These are phyloP conservation scores for Drosophila fulvimacula DNA, from an alignment of 2,888 invertebrate genomes.

Conservation along the genomic window DNA sequence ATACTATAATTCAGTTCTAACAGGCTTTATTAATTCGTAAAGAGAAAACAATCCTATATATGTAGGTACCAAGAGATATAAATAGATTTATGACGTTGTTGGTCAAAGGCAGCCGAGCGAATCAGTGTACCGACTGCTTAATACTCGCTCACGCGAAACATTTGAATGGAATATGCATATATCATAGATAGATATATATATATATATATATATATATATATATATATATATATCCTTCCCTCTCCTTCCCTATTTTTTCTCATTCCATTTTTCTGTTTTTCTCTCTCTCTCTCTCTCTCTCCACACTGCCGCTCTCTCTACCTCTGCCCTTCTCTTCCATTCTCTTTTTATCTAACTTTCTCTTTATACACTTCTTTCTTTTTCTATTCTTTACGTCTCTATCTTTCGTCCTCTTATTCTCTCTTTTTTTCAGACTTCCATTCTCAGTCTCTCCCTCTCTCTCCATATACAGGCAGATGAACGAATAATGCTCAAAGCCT, in stretches of 20 bases:
- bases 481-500: background rate
- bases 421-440: background rate
- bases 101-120: background rate
- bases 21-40: background rate
- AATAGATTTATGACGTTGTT: conserved; percentile 2
- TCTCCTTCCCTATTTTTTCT: too few species aligned
- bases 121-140: background rate
- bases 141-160: background rate
- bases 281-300: background rate
- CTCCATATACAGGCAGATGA: too few species aligned
- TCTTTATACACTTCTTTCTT: too few species aligned
- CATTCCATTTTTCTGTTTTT: too few species aligned
- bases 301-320: background rate
- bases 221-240: too few species aligned
- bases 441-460: background rate
- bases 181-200: too few species aligned
- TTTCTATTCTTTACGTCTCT: background rate
- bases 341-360: background rate
- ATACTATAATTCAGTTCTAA: background rate
- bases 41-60: background rate
- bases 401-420: background rate
- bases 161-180: too few species aligned
- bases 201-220: too few species aligned
- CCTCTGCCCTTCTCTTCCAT: background rate
- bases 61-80: background rate